These are phyloP conservation scores for Podargus strigoides DNA, from an alignment of 2,797 vertebrate species.

Conservation along the genomic window DNA sequence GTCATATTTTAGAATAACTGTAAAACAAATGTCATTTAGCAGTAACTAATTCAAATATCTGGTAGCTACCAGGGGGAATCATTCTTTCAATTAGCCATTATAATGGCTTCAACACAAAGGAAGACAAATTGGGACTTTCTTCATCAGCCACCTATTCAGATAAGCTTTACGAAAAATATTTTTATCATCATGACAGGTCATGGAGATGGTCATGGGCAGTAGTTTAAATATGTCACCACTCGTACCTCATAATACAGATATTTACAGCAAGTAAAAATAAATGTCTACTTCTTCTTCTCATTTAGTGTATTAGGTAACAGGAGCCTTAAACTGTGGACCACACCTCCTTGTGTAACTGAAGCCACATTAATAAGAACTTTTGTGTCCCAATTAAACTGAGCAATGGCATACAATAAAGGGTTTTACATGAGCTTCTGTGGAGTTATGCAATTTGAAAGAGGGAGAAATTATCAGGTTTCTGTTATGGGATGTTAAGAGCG, in stretches of 20 bases:
- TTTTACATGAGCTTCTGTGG: neutral
- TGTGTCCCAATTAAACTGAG: neutral
- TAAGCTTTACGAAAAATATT: neutral
- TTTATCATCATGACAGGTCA: neutral
- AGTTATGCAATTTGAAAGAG: neutral
- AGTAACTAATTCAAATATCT: neutral
- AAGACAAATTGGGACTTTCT: neutral
- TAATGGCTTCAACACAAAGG: neutral
- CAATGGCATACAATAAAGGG: neutral
- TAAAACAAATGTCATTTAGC: neutral
- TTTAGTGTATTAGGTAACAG: neutral
- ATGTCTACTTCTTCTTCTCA: neutral
- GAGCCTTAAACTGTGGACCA: neutral
- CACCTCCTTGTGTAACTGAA: neutral
- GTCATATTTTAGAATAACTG: neutral
- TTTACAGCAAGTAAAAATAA: neutral
- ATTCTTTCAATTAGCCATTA: neutral
- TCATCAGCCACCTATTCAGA: neutral
- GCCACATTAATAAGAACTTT: neutral
- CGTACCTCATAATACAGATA: neutral
- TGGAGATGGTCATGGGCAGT: neutral
- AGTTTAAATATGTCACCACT: neutral
- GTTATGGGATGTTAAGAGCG: neutral
- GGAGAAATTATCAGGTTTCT: neutral
- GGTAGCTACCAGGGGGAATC: neutral